Conservation (phyloP, 30 jellyfish, hydroid and myxozoan genomes). For the Mastigias papua region DNA sequence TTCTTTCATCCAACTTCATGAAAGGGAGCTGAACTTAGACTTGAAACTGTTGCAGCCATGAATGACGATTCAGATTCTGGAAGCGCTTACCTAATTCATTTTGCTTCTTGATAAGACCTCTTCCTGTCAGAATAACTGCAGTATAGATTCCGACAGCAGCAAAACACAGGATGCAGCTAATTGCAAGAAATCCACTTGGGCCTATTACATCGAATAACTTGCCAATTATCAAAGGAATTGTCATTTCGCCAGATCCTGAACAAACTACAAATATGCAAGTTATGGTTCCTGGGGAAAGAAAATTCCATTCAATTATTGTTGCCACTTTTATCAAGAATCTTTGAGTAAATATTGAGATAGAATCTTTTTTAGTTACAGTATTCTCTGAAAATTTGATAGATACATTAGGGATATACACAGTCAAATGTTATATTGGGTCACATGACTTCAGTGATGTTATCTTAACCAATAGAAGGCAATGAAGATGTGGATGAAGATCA, state of each 20-base stretch:
- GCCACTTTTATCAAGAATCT: neutral
- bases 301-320: neutral
- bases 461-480: too few species aligned
- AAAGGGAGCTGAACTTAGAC: too few species aligned
- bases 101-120: constrained; percentile 69
- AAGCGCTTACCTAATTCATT: constrained; percentile 58
- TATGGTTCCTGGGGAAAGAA: constrained; percentile 79
- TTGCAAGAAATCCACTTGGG: constrained; percentile 90
- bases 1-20: too few species aligned
- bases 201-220: constrained; percentile 95
- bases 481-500: too few species aligned
- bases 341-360: neutral
- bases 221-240: constrained; percentile 95
- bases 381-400: too few species aligned
- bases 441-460: too few species aligned
- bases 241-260: constrained; percentile 98
- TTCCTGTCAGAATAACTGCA: constrained; percentile 94
- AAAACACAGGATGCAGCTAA: constrained; percentile 91
- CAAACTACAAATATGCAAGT: constrained; percentile 98
- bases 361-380: too few species aligned
- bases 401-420: too few species aligned
- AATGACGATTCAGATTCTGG: too few species aligned
- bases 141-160: constrained; percentile 91
- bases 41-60: too few species aligned
- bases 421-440: too few species aligned